Conservation (phyloP, 2,888 invertebrate genomes). For the Chorisops tibialis region DNA sequence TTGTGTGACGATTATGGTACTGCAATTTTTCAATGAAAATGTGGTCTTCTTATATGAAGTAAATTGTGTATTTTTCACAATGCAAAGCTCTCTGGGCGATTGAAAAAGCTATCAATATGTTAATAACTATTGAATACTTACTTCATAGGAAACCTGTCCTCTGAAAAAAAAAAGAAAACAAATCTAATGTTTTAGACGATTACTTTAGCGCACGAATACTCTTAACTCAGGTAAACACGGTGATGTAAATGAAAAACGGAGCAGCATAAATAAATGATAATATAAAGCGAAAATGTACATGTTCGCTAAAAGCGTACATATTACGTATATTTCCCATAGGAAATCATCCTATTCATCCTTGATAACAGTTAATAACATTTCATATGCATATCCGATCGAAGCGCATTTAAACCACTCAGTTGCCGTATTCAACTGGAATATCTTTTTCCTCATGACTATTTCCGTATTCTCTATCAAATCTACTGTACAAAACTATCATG, state of each 20-base stretch:
- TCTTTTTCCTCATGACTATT: background rate
- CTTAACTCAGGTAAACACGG: no score
- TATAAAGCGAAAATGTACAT: background rate
- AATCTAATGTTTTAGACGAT: no score
- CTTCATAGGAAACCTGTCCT: no score
- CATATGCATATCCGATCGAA: background rate
- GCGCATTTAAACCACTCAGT: constrained; percentile 10
- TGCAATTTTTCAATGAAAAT: no score
- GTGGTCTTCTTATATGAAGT: no score
- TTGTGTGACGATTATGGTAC: no score
- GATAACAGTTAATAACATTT: constrained; percentile 1
- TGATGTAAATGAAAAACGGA: constrained; percentile 5
- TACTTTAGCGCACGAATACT: no score
- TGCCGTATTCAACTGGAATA: background rate
- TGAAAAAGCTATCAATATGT: no score
- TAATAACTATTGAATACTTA: no score
- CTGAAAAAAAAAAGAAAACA: no score
- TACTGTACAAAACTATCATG: background rate
- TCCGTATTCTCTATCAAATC: background rate
- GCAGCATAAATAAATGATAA: background rate
- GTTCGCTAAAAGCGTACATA: constrained; percentile 7
- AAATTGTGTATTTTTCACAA: no score
- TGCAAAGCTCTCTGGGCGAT: no score
- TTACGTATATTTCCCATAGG: constrained; percentile 7
- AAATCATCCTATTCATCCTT: constrained; percentile 5